Base-by-base conservation (phyloP, 2,797 vertebrate genomes). In the Gymnopithys bicolor region DNA sequence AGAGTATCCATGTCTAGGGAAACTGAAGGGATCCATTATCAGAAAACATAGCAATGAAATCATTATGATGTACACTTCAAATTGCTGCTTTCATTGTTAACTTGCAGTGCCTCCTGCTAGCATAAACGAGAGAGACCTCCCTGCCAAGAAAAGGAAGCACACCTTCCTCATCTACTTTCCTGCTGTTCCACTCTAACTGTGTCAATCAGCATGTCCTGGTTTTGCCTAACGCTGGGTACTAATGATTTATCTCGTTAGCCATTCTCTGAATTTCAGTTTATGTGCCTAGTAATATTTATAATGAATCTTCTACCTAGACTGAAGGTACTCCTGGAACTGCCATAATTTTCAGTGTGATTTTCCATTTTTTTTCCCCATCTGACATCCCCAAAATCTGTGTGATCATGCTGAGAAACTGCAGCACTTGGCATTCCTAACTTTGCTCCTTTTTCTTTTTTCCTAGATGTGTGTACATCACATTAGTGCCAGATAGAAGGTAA, bases 381-480 rank as follows among this genome's bases (percentile, higher is more conserved):
- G 45, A 66, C 23, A 53, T 49, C 25, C 27, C 30, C 83, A 62
- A 94, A 95, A 87, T 84, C 27, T 33, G 8, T 63, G 53, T 62
- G 46, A 73, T 49, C 41, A 19, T 19, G 24, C 12, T 48, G 18
- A 77, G 25, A 81, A 87, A 49, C 27, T 18, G 3, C 19, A 77
- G 49, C 22, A 33, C 13, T 49, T 27, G 28, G 11, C 16, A 33
- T 16, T 24, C 4, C 24, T 30, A 27, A 18, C 17, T 53, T 30
- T 21, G 6, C 5, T 28, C 4, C 4, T 11, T 11, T 22, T 33
- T n/a, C n/a, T 51, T 19, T 16, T 6, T 55, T 23, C 12, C 8
- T 7, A 12, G 4, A 5, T 46, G 2, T 51, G 7, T n/a, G 10
- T 45, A 19, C 0, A 2, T 10, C 18, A 22, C 18, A 11, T 32